phyloP scores from a whole-genome alignment of 2,888 invertebrate species.

The Dorcus hopei region DNA sequence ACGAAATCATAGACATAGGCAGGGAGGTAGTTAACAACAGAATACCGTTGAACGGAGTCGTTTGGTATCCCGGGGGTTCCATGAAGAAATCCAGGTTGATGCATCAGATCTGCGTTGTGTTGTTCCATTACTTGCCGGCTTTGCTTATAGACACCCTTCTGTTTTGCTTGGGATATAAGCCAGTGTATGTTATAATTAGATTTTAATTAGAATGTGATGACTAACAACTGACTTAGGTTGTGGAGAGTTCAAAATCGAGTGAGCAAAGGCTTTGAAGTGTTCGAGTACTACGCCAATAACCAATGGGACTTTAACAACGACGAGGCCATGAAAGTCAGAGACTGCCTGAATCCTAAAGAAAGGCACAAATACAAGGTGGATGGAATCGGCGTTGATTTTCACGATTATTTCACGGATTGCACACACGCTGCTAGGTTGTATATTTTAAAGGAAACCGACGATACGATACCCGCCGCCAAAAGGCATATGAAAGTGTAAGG shows the following conservation, averaged over 20 bases:
- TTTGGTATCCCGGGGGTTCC: constrained; percentile 81
- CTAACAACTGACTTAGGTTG: constrained; percentile 54
- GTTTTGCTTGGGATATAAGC: constrained; percentile 79
- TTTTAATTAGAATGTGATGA: no score
- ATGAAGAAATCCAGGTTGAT: constrained; percentile 76
- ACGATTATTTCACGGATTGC: constrained; percentile 79
- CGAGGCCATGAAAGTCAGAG: constrained; percentile 57
- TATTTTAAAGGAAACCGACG: constrained; percentile 79
- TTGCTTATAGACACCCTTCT: constrained; percentile 77
- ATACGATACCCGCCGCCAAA: constrained; percentile 74
- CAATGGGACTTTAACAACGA: constrained; percentile 86
- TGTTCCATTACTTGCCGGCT: constrained; percentile 91
- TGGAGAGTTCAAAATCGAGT: constrained; percentile 80
- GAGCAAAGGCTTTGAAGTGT: constrained; percentile 80
- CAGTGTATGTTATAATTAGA: constrained; percentile 66
- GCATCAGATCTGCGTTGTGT: constrained; percentile 77
- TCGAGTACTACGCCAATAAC: constrained; percentile 89
- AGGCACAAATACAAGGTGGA: constrained; percentile 66
- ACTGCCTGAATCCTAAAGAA: constrained; percentile 64
- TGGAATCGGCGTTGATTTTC: constrained; percentile 69
- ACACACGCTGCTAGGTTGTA: constrained; percentile 74
- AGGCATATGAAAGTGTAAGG: constrained; percentile 77
- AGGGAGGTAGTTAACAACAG: constrained; percentile 70
- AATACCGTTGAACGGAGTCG: constrained; percentile 83
- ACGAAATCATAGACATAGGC: constrained; percentile 79